phyloP scores from a whole-genome alignment of 2,113 vertebrate species.

The Tauraco erythrolophus region DNA sequence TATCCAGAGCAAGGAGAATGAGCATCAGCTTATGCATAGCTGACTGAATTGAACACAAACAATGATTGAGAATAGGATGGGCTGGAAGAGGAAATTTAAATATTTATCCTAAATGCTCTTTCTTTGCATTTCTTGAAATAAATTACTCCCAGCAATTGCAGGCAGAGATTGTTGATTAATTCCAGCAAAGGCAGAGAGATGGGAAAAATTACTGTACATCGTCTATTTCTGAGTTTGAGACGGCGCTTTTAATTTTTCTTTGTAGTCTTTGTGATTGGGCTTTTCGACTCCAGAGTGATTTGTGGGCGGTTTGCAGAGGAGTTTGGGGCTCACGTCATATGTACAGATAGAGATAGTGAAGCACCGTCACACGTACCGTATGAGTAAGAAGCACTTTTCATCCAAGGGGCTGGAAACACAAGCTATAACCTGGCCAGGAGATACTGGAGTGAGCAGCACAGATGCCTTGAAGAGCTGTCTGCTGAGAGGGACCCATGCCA shows the following conservation, averaged over 20 bases:
- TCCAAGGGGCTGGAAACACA: neutral
- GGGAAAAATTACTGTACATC: constrained; percentile 9
- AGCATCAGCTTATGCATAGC: constrained; percentile 34
- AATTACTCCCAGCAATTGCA: constrained; percentile 60
- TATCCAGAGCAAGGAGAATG: constrained; percentile 27
- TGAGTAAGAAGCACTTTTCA: neutral
- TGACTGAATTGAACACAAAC: constrained; percentile 59
- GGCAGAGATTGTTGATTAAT: constrained; percentile 66
- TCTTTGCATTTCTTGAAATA: constrained; percentile 64
- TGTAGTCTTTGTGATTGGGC: constrained; percentile 86
- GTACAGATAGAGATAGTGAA: neutral
- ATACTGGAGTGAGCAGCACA: neutral
- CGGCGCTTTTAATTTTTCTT: constrained; percentile 81
- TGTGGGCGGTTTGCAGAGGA: constrained; percentile 72
- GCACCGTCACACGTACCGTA: neutral
- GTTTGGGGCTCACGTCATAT: neutral
- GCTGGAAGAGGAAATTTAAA: constrained; percentile 60
- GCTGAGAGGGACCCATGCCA: neutral
- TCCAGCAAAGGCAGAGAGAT: constrained; percentile 43
- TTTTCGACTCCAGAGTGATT: constrained; percentile 84
- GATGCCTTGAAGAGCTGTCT: neutral
- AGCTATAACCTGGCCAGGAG: neutral
- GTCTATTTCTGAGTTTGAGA: constrained; percentile 72
- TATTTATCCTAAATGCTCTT: constrained; percentile 64
- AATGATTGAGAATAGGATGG: constrained; percentile 58